Evolutionary conservation across 2,888 invertebrate species (phyloP), one percentile per base, ranked within the genome.

Genomic region (Himalopsyche japonica): DNA sequence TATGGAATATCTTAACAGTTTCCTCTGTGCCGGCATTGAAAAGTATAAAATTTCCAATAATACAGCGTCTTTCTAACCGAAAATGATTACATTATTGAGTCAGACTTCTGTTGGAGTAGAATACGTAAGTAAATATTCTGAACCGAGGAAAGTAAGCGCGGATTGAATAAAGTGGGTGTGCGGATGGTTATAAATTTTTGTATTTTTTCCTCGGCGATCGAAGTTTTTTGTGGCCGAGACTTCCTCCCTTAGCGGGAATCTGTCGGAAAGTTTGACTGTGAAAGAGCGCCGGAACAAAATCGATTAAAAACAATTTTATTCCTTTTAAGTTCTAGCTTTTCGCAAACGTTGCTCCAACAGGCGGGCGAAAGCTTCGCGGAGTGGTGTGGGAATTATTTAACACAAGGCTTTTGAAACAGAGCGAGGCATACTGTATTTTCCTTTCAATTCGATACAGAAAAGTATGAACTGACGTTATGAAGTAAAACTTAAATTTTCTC

Each of bases 261-360:
- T 43, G 43, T 43, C 43, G 15, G 82, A 84, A 86, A 86, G 83
- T 85, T 86, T 84, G 48, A n/a, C 78, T 6, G 48, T 79, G 81
- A 80, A 81, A 49, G 76, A 32, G 81, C 76, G 79, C 37, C 57
- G 85, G 76, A 86, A 81, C 86, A 79, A 85, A 86, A 86, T 87
- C 87, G 87, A 87, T 87, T 87, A 87, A 87, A 86, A 87, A 86
- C 85, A 87, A 86, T 87, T 87, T 85, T 87, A 87, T 87, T 87
- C 87, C 86, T 85, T 87, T 87, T 85, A 86, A 87, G 84, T 87
- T 87, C 70, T 76, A 43, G 82, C 77, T 48, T 82, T 82, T 76
- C 83, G 48, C 81, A 79, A 70, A 81, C 70, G 27, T 78, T 85
- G 85, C 49, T 80, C 82, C 32, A 57, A 80, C 20, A 76, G 80